Evolutionary conservation across 2,113 vertebrate species (phyloP).

Genomic region (Oreochromis tanganicae): DNA sequence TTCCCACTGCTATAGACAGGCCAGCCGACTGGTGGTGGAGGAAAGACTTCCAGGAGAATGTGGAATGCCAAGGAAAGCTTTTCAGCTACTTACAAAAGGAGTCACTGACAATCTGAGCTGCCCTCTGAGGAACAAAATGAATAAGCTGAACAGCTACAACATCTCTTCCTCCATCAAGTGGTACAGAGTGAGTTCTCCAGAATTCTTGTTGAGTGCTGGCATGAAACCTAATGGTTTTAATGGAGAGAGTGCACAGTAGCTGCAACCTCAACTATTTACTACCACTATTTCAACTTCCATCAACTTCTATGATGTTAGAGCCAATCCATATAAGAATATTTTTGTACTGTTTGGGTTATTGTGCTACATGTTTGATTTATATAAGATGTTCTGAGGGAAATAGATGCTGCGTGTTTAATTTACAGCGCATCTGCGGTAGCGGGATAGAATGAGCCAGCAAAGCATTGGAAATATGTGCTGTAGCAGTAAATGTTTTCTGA

Average conservation of each 20-base stretch:
- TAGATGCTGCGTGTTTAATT: too few species aligned
- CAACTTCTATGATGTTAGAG: background rate
- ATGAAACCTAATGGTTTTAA: background rate
- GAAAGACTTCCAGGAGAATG: slow-evolving; percentile 1
- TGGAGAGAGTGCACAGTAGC: background rate
- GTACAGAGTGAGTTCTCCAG: slow-evolving; percentile 78
- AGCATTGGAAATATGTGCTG: too few species aligned
- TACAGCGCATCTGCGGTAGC: too few species aligned
- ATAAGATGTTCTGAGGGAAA: too few species aligned
- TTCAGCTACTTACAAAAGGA: background rate
- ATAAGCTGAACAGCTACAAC: slow-evolving; percentile 56
- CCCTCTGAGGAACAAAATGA: slow-evolving; percentile 66
- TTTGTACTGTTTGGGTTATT: too few species aligned
- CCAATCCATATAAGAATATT: too few species aligned
- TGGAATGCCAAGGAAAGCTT: background rate
- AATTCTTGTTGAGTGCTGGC: background rate
- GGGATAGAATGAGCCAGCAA: too few species aligned
- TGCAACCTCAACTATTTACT: rapidly evolving
- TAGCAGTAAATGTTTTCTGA: too few species aligned
- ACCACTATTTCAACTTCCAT: background rate
- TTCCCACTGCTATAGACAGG: slow-evolving; percentile 45
- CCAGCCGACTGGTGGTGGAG: slow-evolving; percentile 42
- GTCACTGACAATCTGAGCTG: slow-evolving; percentile 70
- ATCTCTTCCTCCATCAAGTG: slow-evolving; percentile 71
- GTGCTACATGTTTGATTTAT: too few species aligned